Evolutionary conservation across 2,888 invertebrate genomes (phyloP).

Genomic region (Bembecia ichneumoniformis): DNA sequence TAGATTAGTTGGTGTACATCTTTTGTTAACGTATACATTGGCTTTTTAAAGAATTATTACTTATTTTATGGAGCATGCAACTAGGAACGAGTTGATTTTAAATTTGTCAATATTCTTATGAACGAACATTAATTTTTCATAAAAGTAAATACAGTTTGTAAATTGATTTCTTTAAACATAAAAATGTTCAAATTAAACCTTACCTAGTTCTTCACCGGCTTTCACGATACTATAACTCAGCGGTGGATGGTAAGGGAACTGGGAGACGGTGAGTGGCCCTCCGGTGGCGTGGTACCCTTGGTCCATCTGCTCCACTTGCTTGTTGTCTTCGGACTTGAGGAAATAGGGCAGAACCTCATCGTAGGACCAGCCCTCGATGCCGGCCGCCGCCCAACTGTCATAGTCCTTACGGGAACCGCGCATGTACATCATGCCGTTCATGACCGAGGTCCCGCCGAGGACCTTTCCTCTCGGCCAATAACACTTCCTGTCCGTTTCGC

Average conservation of each 20-base stretch:
- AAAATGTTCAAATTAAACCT: slow-evolving; percentile 7
- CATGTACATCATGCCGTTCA: slow-evolving; percentile 98
- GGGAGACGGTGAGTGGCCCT: slow-evolving; percentile 82
- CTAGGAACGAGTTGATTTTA: too few relatives aligned
- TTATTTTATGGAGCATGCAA: too few relatives aligned
- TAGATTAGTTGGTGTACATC: too few relatives aligned
- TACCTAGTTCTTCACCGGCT: slow-evolving; percentile 83
- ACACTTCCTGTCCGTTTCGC: slow-evolving; percentile 78
- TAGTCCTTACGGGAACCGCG: slow-evolving; percentile 90
- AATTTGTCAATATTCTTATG: too few relatives aligned
- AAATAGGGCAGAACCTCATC: slow-evolving; percentile 92
- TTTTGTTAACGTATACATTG: too few relatives aligned
- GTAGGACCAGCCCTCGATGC: slow-evolving; percentile 91
- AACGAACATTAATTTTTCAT: too few relatives aligned
- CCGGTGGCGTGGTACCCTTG: slow-evolving; percentile 83
- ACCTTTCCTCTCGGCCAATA: slow-evolving; percentile 91
- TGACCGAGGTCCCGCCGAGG: slow-evolving; percentile 91
- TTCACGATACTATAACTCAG: slow-evolving; percentile 83
- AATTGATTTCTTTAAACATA: neutral
- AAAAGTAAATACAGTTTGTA: neutral
- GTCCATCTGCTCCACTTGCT: slow-evolving; percentile 78
- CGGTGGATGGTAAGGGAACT: slow-evolving; percentile 90
- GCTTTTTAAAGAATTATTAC: too few relatives aligned
- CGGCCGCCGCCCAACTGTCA: slow-evolving; percentile 88
- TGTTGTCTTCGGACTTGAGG: slow-evolving; percentile 88